Evolutionary conservation across 1,140 invertebrate species (phyloP).

Genomic region (Drosophila rufa): DNA sequence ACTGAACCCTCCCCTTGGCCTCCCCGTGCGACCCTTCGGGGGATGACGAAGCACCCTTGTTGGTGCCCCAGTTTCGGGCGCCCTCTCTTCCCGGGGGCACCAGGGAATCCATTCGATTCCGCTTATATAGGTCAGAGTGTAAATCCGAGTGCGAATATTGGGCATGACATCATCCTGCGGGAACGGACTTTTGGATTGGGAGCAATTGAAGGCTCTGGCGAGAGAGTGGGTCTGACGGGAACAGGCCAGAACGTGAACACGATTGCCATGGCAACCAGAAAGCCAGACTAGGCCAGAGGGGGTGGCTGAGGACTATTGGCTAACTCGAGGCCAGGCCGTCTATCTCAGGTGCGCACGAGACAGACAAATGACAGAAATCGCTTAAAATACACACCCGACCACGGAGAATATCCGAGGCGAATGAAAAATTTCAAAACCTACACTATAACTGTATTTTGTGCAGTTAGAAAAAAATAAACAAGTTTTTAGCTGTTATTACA

Average conservation of each 20-base stretch:
- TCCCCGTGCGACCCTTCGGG: not conserved
- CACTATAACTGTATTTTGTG: conserved; percentile 7
- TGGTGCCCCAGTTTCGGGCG: conserved; percentile 37
- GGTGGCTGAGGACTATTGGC: conserved; percentile 9
- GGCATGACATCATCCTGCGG: conserved; percentile 64
- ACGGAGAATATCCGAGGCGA: conserved; percentile 8
- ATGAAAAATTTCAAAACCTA: conserved; percentile 14
- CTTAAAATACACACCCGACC: conserved; percentile 62
- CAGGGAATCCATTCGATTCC: conserved; percentile 23
- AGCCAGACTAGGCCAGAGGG: not conserved
- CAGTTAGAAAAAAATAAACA: conserved; percentile 6
- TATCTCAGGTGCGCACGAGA: conserved; percentile 50
- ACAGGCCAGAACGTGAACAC: conserved; percentile 51
- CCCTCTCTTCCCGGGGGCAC: conserved; percentile 10
- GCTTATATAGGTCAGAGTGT: conserved; percentile 70
- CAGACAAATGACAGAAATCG: conserved; percentile 63
- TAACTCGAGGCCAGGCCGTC: conserved; percentile 32
- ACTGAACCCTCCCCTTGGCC: conserved; percentile 1
- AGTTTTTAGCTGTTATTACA: not conserved
- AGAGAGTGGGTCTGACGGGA: conserved; percentile 17
- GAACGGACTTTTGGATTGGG: conserved; percentile 29
- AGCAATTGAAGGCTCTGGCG: conserved; percentile 44
- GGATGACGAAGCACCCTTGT: conserved; percentile 36
- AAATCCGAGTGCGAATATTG: conserved; percentile 50
- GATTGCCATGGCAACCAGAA: conserved; percentile 57